Base-by-base conservation (phyloP, 2,113 vertebrate genomes). In the Abramis brama region DNA sequence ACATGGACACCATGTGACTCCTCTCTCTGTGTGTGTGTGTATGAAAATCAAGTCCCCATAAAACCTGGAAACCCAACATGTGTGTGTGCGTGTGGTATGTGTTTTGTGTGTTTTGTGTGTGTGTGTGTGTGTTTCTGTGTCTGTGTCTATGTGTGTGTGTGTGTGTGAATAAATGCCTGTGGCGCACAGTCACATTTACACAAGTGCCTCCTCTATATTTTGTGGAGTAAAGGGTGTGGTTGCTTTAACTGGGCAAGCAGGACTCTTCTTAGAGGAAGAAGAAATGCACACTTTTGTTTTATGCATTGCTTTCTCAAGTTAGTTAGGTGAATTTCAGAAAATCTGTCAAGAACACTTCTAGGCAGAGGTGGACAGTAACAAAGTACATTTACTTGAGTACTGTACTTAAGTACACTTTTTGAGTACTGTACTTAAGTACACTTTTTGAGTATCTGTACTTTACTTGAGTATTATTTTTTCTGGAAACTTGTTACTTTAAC, bases 71-170 rank as follows among this genome's bases (percentile, higher is more conserved):
- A 47, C 11, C 45, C 45, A 47, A 43, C 19, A 25, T 0, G 57
- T 64, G 64, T 73, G 50, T 81, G 70, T 70, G 76, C 15, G 17
- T 74, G 87, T 50, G 43, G n/a, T 43, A 2, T 43, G 43, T 43
- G 43, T 43, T 43, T 9, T 36, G 0, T 36, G 36, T 36, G 36
- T 36, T 36, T 5, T 36, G 36, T 73, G 47, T 80, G 60, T 60
- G 76, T 23, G 15, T 23, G 33, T 71, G 62, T 80, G 60, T 68
- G 76, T 23, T 11, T 23, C 0, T 55, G 33, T 71, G 50, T 80
- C 52, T 68, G 71, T n/a, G 15, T 74, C 83, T 47, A 25, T 55
- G 60, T 68, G 62, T 30, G 19, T 70, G 60, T 82, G 59, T 68
- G 75, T 13, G 13, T 66, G 86, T 66, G 70, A 21, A 25, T 50